These are phyloP conservation scores for Epizoanthus fatuus DNA, from an alignment of 92 coral and sea anemone genomes.

Conservation along the genomic window DNA sequence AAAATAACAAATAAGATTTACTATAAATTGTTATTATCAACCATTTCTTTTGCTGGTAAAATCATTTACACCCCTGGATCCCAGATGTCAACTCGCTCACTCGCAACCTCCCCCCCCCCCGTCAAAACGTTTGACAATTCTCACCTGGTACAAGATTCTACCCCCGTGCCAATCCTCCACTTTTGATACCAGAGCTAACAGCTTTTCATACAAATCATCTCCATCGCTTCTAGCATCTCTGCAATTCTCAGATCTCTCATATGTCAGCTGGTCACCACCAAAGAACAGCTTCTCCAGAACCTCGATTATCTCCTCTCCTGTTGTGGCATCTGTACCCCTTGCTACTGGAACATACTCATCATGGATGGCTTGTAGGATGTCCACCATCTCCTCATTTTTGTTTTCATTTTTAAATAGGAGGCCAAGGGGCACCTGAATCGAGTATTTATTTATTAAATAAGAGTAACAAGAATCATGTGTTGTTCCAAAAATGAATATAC, in stretches of 20 bases:
- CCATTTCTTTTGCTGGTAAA: too few species aligned
- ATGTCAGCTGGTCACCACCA: slow-evolving; percentile 76
- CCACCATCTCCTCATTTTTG: slow-evolving; percentile 67
- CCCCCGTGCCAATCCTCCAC: slow-evolving; percentile 79
- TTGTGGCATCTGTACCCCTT: slow-evolving; percentile 3
- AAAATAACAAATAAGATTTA: background rate
- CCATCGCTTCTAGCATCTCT: slow-evolving; percentile 77
- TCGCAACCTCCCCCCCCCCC: too few species aligned
- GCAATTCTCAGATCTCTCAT: slow-evolving; percentile 63
- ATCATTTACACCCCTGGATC: too few species aligned
- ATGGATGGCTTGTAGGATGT: slow-evolving; percentile 64
- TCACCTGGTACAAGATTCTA: slow-evolving; percentile 70
- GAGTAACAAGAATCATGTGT: background rate
- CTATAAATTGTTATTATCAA: too few species aligned
- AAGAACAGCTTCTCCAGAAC: slow-evolving; percentile 49
- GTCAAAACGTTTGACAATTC: background rate
- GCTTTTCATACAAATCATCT: slow-evolving; percentile 43
- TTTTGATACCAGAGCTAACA: slow-evolving; percentile 60
- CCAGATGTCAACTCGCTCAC: too few species aligned
- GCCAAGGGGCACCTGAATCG: slow-evolving; percentile 63
- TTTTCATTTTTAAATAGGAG: slow-evolving; percentile 72
- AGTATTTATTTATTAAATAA: background rate
- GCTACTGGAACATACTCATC: slow-evolving; percentile 63
- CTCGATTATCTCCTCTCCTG: slow-evolving; percentile 28
- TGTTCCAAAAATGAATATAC: background rate